phyloP scores from a whole-genome alignment of 1,140 invertebrate species.

The Trachymyrmex septentrionalis region DNA sequence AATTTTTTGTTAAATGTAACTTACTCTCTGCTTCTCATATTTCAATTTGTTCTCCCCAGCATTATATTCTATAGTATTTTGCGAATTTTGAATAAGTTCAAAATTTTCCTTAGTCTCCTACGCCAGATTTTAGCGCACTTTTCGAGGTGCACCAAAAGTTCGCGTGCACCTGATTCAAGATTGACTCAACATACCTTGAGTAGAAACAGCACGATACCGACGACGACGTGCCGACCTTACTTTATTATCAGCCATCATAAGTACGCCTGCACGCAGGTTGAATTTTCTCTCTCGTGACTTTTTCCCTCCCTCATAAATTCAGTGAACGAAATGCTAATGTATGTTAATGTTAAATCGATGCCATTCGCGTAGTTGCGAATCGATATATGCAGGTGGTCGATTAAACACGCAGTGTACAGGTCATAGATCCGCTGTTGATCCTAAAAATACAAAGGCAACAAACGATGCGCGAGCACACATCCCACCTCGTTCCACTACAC shows the following conservation, averaged over 20 bases:
- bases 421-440: conserved; percentile 29
- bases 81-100: not conserved
- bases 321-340: conserved; percentile 59
- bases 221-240: conserved; percentile 69
- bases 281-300: conserved; percentile 59
- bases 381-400: conserved; percentile 46
- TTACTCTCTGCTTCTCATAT: not conserved
- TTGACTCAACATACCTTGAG: conserved; percentile 60
- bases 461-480: conserved; percentile 15
- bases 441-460: conserved; percentile 15
- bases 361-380: conserved; percentile 33
- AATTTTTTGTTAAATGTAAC: conserved; percentile 15
- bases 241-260: conserved; percentile 71
- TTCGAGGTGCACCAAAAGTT: conserved; percentile 27
- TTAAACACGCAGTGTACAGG: conserved; percentile 35
- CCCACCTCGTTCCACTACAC: not conserved
- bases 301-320: conserved; percentile 49
- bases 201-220: conserved; percentile 65
- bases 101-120: conserved; percentile 41
- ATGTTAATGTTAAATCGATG: conserved; percentile 59
- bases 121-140: conserved; percentile 38
- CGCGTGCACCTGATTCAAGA: conserved; percentile 58
- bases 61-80: not conserved
- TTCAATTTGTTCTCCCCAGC: not conserved
- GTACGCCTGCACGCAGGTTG: conserved; percentile 48